Evolutionary conservation across 1,140 invertebrate species (phyloP).

Genomic region (Sesamia nonagrioides): DNA sequence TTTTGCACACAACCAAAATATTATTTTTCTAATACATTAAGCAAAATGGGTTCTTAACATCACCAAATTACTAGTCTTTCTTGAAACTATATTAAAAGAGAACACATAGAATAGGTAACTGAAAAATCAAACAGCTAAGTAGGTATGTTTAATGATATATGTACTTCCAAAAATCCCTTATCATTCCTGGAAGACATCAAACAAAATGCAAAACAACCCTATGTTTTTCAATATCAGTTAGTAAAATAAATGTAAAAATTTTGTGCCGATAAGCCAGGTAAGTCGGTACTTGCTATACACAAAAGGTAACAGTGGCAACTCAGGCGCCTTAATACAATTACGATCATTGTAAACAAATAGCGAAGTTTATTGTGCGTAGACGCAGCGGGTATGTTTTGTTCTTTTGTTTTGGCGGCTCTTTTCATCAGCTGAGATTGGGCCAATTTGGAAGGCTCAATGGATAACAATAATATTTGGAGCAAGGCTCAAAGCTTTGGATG

Average conservation of each 20-base stretch:
- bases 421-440: conserved; percentile 8
- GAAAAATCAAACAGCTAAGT: not conserved
- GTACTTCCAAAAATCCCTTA: conserved; percentile 4
- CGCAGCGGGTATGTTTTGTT: conserved; percentile 10
- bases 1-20: too few relatives aligned
- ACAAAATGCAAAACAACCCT: not conserved
- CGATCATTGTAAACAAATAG: conserved; percentile 40
- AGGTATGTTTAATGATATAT: not conserved
- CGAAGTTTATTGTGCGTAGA: not conserved
- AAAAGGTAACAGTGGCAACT: conserved; percentile 43
- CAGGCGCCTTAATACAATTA: conserved; percentile 29
- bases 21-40: not conserved
- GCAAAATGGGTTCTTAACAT: not conserved
- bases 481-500: not conserved
- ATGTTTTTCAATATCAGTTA: not conserved
- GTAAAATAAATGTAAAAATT: not conserved
- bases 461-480: not conserved
- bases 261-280: conserved; percentile 41
- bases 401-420: conserved; percentile 26
- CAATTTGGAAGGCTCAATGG: conserved; percentile 10
- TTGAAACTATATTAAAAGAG: not conserved
- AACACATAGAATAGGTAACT: not conserved
- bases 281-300: not conserved
- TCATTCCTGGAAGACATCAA: conserved; percentile 3
- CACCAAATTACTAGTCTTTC: not conserved